Base-by-base conservation (phyloP, 1,140 invertebrate species). In the Centruroides sculpturatus region DNA sequence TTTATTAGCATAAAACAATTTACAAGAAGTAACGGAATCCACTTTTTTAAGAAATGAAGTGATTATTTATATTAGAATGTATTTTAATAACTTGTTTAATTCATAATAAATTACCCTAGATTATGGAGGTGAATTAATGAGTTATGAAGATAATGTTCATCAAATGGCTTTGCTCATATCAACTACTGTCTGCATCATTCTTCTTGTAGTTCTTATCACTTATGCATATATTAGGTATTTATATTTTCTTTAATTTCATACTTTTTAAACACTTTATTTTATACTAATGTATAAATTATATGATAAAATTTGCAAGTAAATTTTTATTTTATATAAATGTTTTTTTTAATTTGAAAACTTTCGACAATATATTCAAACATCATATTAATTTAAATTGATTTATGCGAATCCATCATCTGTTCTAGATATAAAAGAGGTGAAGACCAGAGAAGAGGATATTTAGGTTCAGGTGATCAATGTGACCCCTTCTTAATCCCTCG, bases 141-240 rank as follows among this genome's bases (percentile, higher is more conserved):
- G 48, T 47, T 66, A 65, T 61, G 66, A 71, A 48, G 77, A 81
- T 63, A 76, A 71, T 68, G 68, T 83, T 5, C 79, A 83, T 7
- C 77, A 83, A 55, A 78, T 86, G 41, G 80, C 81, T 34, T 72
- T 87, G 4, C 72, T 83, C 0, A 75, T 80, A 9, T 81, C 82
- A 0, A 71, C 86, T 3, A 81, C 81, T 1, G 72, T 85, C 7
- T 83, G 80, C 64, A 70, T 86, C 34, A 77, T 83, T 36, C 71
- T 83, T 3, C 78, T 85, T 56, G 74, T 81, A 41, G 67, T 75
- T 13, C 72, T 84, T 11, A 65, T 74, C n/a, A 59, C 65, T 35
- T 66, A 57, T 47, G 63, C 66, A 60, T 65, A 56, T 59, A 61
- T 13, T 57, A 79, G 77, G 67, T 78, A 73, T 68, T 46, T 55